Percentiles rank a stretch among this genome's conserved stretches.
These are phyloP conservation scores for Sebastes kiyomatsui DNA, from an alignment of 2,797 vertebrate species.

Conservation along the genomic window DNA sequence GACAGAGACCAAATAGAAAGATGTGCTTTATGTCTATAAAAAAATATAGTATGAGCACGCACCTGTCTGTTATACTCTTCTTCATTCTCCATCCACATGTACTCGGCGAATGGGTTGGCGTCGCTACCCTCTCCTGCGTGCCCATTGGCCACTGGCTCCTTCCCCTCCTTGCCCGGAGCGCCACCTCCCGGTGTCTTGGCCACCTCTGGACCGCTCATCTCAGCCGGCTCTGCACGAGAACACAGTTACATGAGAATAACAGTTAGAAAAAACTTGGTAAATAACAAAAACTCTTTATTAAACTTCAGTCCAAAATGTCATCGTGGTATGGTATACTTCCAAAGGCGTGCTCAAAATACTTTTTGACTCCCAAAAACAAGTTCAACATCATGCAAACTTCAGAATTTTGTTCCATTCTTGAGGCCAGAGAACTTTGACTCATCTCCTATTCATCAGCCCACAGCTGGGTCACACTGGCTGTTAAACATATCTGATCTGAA, in stretches of 20 bases:
- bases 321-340: background rate
- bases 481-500: slow-evolving; percentile 6
- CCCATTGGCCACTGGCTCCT: slow-evolving; percentile 85
- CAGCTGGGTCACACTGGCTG: slow-evolving; percentile 11
- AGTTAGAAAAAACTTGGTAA: background rate
- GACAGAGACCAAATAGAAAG: background rate
- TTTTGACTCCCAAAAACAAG: background rate
- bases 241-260: background rate
- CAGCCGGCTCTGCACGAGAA: slow-evolving; percentile 81
- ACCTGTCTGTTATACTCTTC: slow-evolving; percentile 98
- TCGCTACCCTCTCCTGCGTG: slow-evolving; percentile 88
- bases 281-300: background rate
- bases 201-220: slow-evolving; percentile 93
- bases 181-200: slow-evolving; percentile 84
- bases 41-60: background rate
- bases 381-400: background rate
- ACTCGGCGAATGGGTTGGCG: slow-evolving; percentile 93
- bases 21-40: background rate
- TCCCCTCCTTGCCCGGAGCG: slow-evolving; percentile 82
- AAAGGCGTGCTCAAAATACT: background rate
- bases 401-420: background rate
- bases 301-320: background rate
- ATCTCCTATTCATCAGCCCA: background rate
- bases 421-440: background rate
- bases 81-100: slow-evolving; percentile 99